Base-by-base conservation (phyloP, 1,140 invertebrate species). In the Magallana ariakensis region DNA sequence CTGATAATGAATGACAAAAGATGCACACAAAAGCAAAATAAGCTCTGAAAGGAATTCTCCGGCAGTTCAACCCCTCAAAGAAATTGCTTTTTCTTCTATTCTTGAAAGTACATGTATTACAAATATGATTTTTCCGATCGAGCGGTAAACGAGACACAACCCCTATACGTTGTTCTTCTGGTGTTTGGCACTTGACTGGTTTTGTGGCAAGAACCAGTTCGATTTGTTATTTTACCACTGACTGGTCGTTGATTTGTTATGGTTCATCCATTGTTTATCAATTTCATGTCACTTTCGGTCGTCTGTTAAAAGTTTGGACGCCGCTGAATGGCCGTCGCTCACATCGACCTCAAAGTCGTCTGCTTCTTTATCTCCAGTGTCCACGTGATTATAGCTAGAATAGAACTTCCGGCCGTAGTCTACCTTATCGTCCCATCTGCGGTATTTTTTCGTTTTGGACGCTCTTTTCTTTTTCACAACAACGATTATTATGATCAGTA, bases 341-440 rank as follows among this genome's bases (percentile, higher is more conserved):
- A 90, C 88, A 56, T 91, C 90, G 13, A 88, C 88, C 87, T 91
- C 90, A 89, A 91, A 91, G 82, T 91, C 90, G 81, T 90, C 89
- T 16, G 85, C 87, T 33, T 91, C 88, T 83, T 89, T 90, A 3
- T 91, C 90, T n/a, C 87, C 87, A 62, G 84, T 85, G 16, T 90
- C 89, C 5, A 91, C 85, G 54, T 90, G 88, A 4, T 83, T 62
- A 56, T 89, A 89, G 5, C 82, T 88, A 54, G 89, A 86, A 84
- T 91, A 91, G 81, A 90, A 91, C 57, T 91, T 91, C 19, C 89
- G 75, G 46, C 90, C 90, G 60, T 91, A 91, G 81, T 91, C 90
- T 9, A 91, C 85, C 6, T 88, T 91, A 26, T 90, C 85, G 46
- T 89, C 90, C 90, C 90, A 91, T 80, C 90, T 83, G 2, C 90